Conservation (phyloP, 2,797 vertebrate genomes). For the Otolemur crassicaudatus region DNA sequence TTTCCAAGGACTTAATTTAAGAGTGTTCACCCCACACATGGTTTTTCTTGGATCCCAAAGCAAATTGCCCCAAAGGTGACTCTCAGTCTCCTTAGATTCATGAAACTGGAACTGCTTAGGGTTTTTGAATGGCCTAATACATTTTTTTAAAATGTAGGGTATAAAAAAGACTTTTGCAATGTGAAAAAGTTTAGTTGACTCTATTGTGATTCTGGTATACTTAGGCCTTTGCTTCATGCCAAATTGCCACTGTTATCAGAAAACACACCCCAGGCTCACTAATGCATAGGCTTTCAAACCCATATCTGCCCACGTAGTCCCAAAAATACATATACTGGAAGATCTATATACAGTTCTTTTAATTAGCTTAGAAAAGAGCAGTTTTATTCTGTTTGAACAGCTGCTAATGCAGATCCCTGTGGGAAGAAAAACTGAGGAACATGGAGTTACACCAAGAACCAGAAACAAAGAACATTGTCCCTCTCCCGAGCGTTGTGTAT, state of each 20-base stretch:
- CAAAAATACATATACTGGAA: background rate
- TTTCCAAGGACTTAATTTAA: background rate
- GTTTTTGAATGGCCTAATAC: background rate
- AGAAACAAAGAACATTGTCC: constrained; percentile 37
- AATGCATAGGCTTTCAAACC: background rate
- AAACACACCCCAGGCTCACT: background rate
- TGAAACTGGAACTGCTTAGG: background rate
- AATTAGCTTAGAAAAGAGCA: constrained; percentile 51
- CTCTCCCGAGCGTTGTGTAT: background rate
- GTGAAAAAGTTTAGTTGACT: background rate
- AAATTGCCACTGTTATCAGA: background rate
- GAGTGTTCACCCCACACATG: background rate
- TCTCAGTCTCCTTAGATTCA: background rate
- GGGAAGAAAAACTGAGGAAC: constrained; percentile 50
- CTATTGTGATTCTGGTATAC: background rate
- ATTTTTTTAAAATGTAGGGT: background rate
- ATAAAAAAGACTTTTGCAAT: background rate
- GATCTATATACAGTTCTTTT: background rate
- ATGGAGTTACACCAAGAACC: background rate
- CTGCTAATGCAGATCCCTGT: constrained; percentile 57
- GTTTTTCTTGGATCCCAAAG: background rate
- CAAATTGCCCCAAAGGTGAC: background rate
- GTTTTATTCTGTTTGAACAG: background rate
- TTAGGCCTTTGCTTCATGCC: background rate
- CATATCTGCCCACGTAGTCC: constrained; percentile 16